Evolutionary conservation across 53 echinoderm and acorn worm species (phyloP).

Genomic region (Luidia sarsii): DNA sequence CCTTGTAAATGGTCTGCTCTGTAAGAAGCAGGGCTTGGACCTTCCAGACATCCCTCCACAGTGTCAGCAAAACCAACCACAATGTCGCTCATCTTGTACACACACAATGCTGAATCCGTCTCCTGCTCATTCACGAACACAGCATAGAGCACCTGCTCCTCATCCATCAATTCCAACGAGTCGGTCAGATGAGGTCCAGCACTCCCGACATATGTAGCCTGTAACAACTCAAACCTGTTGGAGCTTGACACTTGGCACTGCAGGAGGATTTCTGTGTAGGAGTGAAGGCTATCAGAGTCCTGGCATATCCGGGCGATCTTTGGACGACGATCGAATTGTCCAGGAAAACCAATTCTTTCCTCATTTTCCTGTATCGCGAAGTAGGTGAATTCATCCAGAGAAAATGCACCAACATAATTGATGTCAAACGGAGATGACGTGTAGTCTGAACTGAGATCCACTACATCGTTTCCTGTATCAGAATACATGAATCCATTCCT

Average conservation of each 20-base stretch:
- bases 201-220: conserved; percentile 60
- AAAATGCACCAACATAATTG: conserved; percentile 19
- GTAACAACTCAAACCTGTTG: conserved; percentile 25
- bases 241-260: conserved; percentile 25
- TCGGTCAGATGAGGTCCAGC: conserved; percentile 60
- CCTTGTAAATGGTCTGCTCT: no score
- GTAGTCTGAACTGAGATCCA: neutral
- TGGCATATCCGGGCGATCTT: conserved; percentile 47
- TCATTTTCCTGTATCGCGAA: neutral
- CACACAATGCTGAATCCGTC: conserved; percentile 54
- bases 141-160: conserved; percentile 56
- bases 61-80: conserved; percentile 37
- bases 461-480: neutral
- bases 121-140: conserved; percentile 41
- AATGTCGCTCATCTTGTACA: conserved; percentile 59
- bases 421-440: conserved; percentile 4
- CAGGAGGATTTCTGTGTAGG: conserved; percentile 69
- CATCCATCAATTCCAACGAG: conserved; percentile 14
- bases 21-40: no score
- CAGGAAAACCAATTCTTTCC: no score
- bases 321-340: no score
- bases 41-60: conserved; percentile 29
- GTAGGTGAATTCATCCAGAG: conserved; percentile 32
- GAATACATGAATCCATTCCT: neutral
- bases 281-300: neutral